These are phyloP conservation scores for Hippocampus mohnikei DNA, from an alignment of 2,113 vertebrate species.

Conservation along the genomic window DNA sequence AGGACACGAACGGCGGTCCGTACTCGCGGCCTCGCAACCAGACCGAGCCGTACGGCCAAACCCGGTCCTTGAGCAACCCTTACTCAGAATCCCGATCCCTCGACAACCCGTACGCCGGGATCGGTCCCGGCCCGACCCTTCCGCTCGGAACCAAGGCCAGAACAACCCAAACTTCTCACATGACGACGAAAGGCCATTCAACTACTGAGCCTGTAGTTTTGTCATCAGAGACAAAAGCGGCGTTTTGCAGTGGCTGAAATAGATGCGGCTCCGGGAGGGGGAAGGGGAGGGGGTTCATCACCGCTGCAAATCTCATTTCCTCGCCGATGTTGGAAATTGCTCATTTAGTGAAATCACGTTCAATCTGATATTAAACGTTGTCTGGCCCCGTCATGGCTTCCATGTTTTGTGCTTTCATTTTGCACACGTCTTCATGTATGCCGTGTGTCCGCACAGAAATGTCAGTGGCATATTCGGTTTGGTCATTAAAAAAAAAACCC, in stretches of 20 bases:
- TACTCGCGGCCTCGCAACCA: constrained; percentile 23
- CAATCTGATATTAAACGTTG: background rate
- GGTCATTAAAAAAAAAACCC: no score
- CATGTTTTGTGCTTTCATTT: background rate
- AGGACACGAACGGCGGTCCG: constrained; percentile 11
- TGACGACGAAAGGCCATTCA: constrained; percentile 20
- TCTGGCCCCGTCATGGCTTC: background rate
- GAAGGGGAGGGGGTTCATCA: background rate
- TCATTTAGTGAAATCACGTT: no score
- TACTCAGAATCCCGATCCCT: constrained; percentile 25
- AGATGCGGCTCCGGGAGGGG: background rate
- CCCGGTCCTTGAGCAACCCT: constrained; percentile 18
- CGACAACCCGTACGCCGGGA: constrained; percentile 35
- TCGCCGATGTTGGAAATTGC: no score
- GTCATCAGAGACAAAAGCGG: background rate
- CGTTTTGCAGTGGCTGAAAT: constrained; percentile 9
- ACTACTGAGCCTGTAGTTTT: background rate
- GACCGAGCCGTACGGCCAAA: constrained; percentile 8
- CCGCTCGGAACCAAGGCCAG: constrained; percentile 40
- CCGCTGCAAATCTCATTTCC: background rate
- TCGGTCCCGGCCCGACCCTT: constrained; percentile 28
- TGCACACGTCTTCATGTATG: background rate
- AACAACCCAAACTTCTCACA: constrained; percentile 39
- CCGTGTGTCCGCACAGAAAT: background rate
- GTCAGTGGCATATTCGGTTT: background rate